Percentiles rank a stretch among this genome's conserved stretches.
phyloP scores from a whole-genome alignment of 2,113 vertebrate species.

The Odontophorus gujanensis region DNA sequence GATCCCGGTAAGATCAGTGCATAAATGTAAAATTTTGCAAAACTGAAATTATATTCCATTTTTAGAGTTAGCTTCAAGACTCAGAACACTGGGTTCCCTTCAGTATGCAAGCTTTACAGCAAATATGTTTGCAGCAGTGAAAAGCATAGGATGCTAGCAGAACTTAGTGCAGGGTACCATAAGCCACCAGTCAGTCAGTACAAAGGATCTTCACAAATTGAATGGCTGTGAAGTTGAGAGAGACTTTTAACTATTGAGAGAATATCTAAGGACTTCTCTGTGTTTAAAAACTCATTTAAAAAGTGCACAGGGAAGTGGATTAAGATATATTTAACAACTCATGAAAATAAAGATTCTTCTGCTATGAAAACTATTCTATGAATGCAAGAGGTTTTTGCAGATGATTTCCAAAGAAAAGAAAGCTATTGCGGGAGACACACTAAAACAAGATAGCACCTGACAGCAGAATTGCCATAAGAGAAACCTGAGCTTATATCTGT shows the following conservation, averaged over 20 bases:
- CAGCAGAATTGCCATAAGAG: background rate
- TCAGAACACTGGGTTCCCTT: background rate
- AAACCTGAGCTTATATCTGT: background rate
- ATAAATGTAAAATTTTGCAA: background rate
- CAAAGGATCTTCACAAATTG: background rate
- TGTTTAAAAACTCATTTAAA: background rate
- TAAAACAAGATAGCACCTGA: background rate
- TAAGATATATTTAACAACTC: background rate
- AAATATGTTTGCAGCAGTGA: background rate
- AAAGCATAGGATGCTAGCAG: background rate
- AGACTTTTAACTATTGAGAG: background rate
- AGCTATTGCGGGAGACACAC: background rate
- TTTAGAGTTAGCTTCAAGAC: background rate
- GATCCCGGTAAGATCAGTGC: background rate
- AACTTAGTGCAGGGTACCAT: background rate
- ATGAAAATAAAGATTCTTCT: background rate
- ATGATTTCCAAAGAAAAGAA: background rate
- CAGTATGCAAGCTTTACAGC: background rate
- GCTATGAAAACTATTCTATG: background rate
- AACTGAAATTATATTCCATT: background rate
- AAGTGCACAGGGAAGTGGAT: background rate
- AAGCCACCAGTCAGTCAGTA: background rate
- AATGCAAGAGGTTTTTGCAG: background rate
- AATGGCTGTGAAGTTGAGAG: background rate
- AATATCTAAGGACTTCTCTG: background rate